A percentile compares a stretch with the other conserved stretches of the same genome.
Conservation (phyloP, 2,797 vertebrate genomes). For the Nothura maculosa region DNA sequence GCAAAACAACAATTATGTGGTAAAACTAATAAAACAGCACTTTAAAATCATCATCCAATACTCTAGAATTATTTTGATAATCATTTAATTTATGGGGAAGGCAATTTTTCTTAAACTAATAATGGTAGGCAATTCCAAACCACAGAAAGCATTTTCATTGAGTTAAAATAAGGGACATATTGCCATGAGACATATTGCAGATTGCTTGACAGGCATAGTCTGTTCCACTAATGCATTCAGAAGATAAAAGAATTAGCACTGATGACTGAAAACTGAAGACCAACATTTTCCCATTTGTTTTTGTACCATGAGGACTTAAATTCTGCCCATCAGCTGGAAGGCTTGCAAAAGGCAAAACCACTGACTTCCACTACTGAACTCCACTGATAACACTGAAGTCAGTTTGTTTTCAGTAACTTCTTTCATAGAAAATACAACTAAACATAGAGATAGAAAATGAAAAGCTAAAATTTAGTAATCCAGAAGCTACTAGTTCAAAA, state of each 20-base stretch:
- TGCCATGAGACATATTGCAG: not conserved
- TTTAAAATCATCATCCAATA: not conserved
- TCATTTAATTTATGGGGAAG: not conserved
- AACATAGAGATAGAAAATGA: not conserved
- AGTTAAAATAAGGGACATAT: not conserved
- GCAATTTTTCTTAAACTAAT: not conserved
- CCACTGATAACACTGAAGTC: not conserved
- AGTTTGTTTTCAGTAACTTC: not conserved
- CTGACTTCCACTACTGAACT: not conserved
- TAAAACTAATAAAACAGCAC: not conserved
- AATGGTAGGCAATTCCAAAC: not conserved
- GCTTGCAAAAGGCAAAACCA: slow-evolving; percentile 13
- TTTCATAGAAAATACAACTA: not conserved
- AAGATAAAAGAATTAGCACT: slow-evolving; percentile 62
- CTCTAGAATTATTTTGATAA: not conserved
- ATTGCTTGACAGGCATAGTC: slow-evolving; percentile 23
- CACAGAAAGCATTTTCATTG: not conserved
- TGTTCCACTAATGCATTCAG: slow-evolving; percentile 16
- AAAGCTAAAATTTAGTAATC: not conserved
- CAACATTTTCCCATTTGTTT: slow-evolving; percentile 46
- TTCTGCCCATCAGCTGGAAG: not conserved
- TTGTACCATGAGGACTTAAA: slow-evolving; percentile 1
- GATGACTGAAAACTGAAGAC: slow-evolving; percentile 28
- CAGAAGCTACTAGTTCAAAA: not conserved
- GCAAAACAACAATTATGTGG: not conserved